These are phyloP conservation scores for Omphaloscelis lunosa DNA, from an alignment of 2,888 invertebrate genomes.

Conservation along the genomic window DNA sequence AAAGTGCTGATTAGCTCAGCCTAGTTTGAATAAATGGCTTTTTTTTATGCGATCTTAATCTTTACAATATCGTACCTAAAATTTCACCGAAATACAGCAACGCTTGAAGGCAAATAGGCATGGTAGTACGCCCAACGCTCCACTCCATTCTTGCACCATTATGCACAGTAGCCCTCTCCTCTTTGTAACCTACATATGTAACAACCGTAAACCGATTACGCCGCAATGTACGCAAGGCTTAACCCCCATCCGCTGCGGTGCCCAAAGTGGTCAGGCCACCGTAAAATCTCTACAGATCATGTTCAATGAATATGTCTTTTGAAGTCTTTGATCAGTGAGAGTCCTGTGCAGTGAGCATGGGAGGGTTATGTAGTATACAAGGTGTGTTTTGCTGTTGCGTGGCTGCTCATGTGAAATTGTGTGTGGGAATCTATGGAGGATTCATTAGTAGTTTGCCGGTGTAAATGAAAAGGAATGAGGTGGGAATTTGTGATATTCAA, in stretches of 20 bases:
- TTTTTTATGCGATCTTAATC: neutral
- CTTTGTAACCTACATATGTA: constrained; percentile 53
- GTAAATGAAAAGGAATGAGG: neutral
- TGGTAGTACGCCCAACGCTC: neutral
- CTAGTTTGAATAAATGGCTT: neutral
- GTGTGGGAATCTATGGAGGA: constrained; percentile 20
- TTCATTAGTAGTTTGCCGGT: constrained; percentile 11
- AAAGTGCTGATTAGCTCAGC: too few relatives aligned
- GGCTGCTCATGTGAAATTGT: constrained; percentile 28
- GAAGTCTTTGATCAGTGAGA: constrained; percentile 67
- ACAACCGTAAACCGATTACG: constrained; percentile 40
- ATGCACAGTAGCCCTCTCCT: constrained; percentile 14
- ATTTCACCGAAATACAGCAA: neutral
- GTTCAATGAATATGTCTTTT: constrained; percentile 66
- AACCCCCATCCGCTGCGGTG: constrained; percentile 39
- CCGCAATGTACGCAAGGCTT: constrained; percentile 48
- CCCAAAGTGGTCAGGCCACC: constrained; percentile 65
- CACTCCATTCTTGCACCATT: neutral
- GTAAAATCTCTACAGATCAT: constrained; percentile 64
- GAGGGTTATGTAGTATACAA: constrained; percentile 12
- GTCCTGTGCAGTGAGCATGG: constrained; percentile 42
- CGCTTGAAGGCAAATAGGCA: neutral
- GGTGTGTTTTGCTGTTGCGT: constrained; percentile 29
- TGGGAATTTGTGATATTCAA: neutral
- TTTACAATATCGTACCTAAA: neutral